These are phyloP conservation scores for Dendrophyllia cribrosa DNA, from an alignment of 64 coral and sea anemone genomes.

Conservation along the genomic window DNA sequence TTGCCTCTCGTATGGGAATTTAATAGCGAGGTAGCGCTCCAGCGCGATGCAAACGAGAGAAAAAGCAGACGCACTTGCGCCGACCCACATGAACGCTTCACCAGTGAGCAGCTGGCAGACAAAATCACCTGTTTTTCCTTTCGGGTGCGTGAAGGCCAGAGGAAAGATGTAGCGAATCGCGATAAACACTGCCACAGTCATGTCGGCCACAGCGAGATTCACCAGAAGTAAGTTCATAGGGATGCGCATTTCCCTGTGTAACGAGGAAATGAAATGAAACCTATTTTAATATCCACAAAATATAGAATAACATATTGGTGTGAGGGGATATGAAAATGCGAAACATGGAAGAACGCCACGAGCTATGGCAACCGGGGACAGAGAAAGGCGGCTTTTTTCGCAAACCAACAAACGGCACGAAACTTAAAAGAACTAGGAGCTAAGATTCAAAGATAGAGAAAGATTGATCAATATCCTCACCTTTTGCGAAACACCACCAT, in stretches of 20 bases:
- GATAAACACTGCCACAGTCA: background rate
- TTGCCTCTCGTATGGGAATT: slow-evolving; percentile 1
- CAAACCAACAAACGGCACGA: too few relatives aligned
- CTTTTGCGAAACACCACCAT: background rate
- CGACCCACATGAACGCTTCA: slow-evolving; percentile 51
- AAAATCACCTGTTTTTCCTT: slow-evolving; percentile 4
- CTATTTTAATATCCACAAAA: background rate
- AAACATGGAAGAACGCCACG: too few relatives aligned
- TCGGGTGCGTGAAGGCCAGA: slow-evolving; percentile 8
- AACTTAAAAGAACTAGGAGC: too few relatives aligned
- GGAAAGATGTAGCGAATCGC: slow-evolving; percentile 31
- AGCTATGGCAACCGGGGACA: too few relatives aligned
- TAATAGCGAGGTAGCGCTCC: slow-evolving; percentile 37
- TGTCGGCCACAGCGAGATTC: background rate
- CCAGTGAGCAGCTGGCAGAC: slow-evolving; percentile 51
- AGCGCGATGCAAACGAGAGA: slow-evolving; percentile 38
- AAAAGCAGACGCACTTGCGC: slow-evolving; percentile 17
- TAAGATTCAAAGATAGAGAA: too few relatives aligned
- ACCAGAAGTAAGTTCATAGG: background rate
- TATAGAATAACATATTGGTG: too few relatives aligned
- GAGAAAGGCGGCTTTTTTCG: too few relatives aligned
- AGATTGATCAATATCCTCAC: too few relatives aligned
- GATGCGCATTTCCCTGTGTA: background rate
- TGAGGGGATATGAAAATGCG: too few relatives aligned
- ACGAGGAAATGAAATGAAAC: too few relatives aligned